phyloP scores from a whole-genome alignment of 2,113 vertebrate genomes.

The Perca schrenkii region DNA sequence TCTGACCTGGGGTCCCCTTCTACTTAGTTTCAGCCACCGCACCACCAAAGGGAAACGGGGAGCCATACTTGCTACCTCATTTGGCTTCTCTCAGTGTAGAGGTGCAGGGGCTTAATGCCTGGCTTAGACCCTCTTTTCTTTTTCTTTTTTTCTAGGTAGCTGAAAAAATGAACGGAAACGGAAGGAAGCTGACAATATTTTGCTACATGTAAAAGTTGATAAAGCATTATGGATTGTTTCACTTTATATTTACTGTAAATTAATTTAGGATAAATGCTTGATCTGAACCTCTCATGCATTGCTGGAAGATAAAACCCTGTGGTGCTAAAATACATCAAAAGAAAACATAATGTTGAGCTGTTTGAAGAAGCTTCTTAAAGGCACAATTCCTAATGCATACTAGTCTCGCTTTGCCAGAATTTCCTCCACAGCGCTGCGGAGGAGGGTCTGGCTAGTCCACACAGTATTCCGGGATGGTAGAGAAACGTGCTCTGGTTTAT shows the following conservation, averaged over 20 bases:
- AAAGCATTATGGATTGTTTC: not conserved
- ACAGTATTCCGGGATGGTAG: too few species aligned
- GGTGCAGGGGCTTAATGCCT: slow-evolving; percentile 13
- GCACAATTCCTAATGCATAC: not conserved
- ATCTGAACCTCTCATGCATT: not conserved
- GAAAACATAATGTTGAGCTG: not conserved
- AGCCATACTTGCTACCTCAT: slow-evolving; percentile 32
- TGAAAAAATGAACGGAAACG: not conserved
- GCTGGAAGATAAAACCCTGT: not conserved
- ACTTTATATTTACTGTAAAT: not conserved
- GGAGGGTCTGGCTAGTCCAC: too few species aligned
- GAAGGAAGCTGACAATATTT: not conserved
- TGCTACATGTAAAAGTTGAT: not conserved
- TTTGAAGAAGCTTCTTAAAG: not conserved
- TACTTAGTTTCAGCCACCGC: slow-evolving; percentile 12
- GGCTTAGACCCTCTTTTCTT: too few species aligned
- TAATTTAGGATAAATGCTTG: not conserved
- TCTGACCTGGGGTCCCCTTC: slow-evolving; percentile 29
- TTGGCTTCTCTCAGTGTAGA: slow-evolving; percentile 33
- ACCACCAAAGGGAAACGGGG: slow-evolving; percentile 16
- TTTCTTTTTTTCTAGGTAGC: not conserved
- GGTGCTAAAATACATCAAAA: not conserved
- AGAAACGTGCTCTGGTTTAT: too few species aligned
- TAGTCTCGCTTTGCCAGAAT: not conserved
- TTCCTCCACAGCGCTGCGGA: too few species aligned